Base-by-base conservation (phyloP, 2,113 vertebrate genomes). In the Etia nguti region DNA sequence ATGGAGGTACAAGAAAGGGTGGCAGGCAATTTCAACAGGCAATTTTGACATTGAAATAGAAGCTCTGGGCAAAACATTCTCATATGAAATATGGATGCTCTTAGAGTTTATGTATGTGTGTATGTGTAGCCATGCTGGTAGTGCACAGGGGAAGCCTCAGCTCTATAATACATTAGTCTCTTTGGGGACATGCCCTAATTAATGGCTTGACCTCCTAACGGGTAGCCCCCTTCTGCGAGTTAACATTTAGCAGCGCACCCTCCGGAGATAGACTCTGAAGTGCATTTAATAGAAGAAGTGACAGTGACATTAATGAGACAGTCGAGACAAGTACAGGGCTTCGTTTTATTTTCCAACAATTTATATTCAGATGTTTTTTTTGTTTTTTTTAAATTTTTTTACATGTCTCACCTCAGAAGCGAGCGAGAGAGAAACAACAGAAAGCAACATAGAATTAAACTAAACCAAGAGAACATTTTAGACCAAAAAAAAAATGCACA, bases 151-250 rank as follows among this genome's bases (percentile, higher is more conserved):
- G 91, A 88, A 90, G 92, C 91, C 89, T 92, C 52, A 10, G 86
- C 90, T 91, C 91, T 92, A 87, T 94, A 92, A 95, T 92, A 90
- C 88, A 94, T 93, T 90, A 92, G 90, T 90, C 92, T 95, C 94
- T 94, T 91, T 87, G 68, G 95, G 93, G 95, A 95, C 82, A 48
- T 91, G 94, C 91, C 94, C 96, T 96, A 96, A 97, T 96, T 96
- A 97, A 96, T 92, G 93, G 85, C 94, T 93, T 94, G 96, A 96
- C 94, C 95, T 95, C 93, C 87, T 93, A 95, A 94, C 80, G 91
- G 79, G 90, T 90, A 91, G 86, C 94, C 95, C 94, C 95, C 95
- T 94, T 94, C 90, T 92, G 95, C 46, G 95, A 92, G 95, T 90
- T 96, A 96, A 94, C 96, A 96, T 96, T 96, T 96, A 96, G 93